These are phyloP conservation scores for Sternarchorhynchus goeldii DNA, from an alignment of 2,797 vertebrate species.

Conservation along the genomic window DNA sequence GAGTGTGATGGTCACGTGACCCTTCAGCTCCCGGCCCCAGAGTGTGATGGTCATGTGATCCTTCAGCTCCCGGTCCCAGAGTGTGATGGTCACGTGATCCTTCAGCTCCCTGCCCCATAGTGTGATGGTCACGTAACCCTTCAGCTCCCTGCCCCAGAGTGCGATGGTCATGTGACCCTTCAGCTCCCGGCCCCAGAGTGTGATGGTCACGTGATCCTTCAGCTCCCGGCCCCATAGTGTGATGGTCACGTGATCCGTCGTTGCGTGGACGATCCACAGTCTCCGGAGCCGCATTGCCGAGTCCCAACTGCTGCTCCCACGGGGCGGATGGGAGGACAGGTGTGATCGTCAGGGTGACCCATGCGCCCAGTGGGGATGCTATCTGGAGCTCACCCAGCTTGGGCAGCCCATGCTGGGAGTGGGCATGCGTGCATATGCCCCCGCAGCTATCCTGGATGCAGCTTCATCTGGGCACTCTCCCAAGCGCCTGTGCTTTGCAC, in stretches of 20 bases:
- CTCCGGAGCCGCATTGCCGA: slow-evolving; percentile 12
- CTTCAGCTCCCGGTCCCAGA: slow-evolving; percentile 2
- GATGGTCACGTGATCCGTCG: too few species aligned
- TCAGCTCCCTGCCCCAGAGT: slow-evolving; percentile 13
- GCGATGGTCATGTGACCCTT: neutral
- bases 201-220: neutral
- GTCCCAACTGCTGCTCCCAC: slow-evolving; percentile 16
- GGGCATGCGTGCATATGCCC: slow-evolving; percentile 50
- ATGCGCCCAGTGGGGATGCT: slow-evolving; percentile 18
- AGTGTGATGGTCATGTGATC: neutral
- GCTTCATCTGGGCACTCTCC: slow-evolving; percentile 45
- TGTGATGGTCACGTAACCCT: neutral
- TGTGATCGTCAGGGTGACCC: slow-evolving; percentile 46
- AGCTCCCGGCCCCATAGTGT: slow-evolving; percentile 17
- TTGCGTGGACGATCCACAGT: slow-evolving; percentile 20
- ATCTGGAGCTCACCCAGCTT: slow-evolving; percentile 48
- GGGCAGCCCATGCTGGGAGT: slow-evolving; percentile 40
- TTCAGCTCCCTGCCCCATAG: slow-evolving; percentile 9
- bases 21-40: neutral
- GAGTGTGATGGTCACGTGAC: neutral
- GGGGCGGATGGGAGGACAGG: slow-evolving; percentile 50
- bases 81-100: neutral
- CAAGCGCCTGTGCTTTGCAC: slow-evolving; percentile 49
- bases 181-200: slow-evolving; percentile 13
- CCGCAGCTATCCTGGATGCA: slow-evolving; percentile 49